Conservation (phyloP, 64 coral and sea anemone species). For the Trachythela sp. region DNA sequence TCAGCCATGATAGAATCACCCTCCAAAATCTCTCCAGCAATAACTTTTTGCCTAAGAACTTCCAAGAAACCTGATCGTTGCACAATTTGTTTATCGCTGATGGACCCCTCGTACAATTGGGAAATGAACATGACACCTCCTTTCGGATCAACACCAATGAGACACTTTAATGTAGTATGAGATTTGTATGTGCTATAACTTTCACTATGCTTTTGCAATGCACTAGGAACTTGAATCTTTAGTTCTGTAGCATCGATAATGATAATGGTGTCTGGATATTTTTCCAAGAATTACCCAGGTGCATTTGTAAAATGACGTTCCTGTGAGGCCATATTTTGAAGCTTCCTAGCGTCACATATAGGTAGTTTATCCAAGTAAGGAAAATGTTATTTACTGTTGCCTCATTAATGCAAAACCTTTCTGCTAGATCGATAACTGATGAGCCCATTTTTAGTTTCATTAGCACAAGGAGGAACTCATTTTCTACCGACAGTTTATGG, state of each 20-base stretch:
- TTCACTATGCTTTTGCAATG: constrained; percentile 50
- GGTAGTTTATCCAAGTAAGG: constrained; percentile 55
- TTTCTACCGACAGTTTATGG: constrained; percentile 41
- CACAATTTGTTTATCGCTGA: constrained; percentile 29
- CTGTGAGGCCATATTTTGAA: constrained; percentile 63
- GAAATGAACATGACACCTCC: constrained; percentile 29
- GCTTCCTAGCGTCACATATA: constrained; percentile 44
- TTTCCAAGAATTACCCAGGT: constrained; percentile 27
- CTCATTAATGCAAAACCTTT: constrained; percentile 47
- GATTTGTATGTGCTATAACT: constrained; percentile 54
- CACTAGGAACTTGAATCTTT: constrained; percentile 56
- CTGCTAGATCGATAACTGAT: constrained; percentile 35
- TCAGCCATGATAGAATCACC: no score
- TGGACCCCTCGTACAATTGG: constrained; percentile 39
- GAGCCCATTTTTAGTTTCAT: constrained; percentile 64
- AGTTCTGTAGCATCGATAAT: constrained; percentile 61
- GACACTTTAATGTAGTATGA: constrained; percentile 54
- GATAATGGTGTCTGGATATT: constrained; percentile 53
- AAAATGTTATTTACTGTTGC: constrained; percentile 41
- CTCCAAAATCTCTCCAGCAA: no score
- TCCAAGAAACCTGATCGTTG: constrained; percentile 23
- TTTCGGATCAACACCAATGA: constrained; percentile 50
- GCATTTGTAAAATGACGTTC: constrained; percentile 50
- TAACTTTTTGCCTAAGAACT: background rate
- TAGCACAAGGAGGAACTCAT: constrained; percentile 46